A percentile compares a stretch with the other conserved stretches of the same genome.
Conservation (phyloP, 2,797 vertebrate genomes). For the Trematomus bernacchii region DNA sequence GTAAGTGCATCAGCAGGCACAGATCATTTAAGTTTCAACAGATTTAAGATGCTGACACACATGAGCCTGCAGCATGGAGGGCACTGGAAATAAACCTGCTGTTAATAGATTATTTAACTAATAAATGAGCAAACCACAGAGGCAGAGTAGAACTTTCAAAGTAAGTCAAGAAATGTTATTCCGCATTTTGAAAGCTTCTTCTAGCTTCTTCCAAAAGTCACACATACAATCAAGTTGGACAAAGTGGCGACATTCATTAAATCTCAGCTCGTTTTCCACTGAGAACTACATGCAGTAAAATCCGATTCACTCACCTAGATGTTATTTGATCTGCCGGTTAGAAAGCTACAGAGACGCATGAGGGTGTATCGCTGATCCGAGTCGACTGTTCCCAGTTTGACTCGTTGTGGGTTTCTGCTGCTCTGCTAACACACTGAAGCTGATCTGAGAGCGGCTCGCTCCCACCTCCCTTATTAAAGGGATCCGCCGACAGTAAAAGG, state of each 20-base stretch:
- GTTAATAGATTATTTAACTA: not conserved
- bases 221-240: fast-evolving
- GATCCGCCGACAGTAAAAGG: conserved; percentile 43
- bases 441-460: conserved; percentile 29
- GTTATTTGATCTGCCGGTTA: not conserved
- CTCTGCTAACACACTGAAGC: conserved; percentile 28
- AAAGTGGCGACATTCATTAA: not conserved
- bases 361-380: not conserved
- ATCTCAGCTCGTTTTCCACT: not conserved
- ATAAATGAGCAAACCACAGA: not conserved
- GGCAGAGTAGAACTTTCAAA: not conserved
- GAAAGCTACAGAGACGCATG: not conserved
- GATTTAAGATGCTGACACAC: conserved; percentile 19
- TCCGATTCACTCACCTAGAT: conserved; percentile 48
- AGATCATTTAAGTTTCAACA: conserved; percentile 29
- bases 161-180: not conserved
- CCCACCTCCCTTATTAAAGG: conserved; percentile 61
- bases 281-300: not conserved
- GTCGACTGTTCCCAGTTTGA: not conserved
- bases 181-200: not conserved
- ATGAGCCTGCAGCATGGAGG: not conserved
- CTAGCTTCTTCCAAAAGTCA: not conserved
- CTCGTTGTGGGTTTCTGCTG: conserved; percentile 7
- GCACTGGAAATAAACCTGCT: not conserved
- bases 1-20: not conserved